phyloP scores from a whole-genome alignment of 2,888 invertebrate species.

The Drosophila suboccidentalis region DNA sequence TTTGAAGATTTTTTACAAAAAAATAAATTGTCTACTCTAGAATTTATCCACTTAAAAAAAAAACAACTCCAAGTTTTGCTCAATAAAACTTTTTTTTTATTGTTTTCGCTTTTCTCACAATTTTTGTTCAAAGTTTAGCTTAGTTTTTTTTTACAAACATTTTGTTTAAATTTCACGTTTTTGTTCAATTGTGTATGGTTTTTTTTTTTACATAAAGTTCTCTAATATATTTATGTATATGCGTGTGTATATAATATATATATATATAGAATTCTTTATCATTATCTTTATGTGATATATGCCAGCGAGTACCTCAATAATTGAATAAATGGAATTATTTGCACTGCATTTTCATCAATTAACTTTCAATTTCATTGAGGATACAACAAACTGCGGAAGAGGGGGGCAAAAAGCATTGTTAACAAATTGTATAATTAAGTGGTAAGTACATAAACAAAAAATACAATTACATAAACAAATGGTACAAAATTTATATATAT shows the following conservation, averaged over 20 bases:
- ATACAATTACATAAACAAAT: constrained; percentile 16
- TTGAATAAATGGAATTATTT: constrained; percentile 77
- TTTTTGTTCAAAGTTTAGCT: constrained; percentile 55
- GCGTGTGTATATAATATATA: constrained; percentile 50
- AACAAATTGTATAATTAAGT: constrained; percentile 35
- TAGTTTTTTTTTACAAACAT: constrained; percentile 58
- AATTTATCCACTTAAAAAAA: not conserved
- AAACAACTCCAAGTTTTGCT: constrained; percentile 46
- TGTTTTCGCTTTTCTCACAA: constrained; percentile 66
- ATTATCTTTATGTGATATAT: constrained; percentile 44
- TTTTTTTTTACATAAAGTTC: constrained; percentile 64
- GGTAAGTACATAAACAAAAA: constrained; percentile 47
- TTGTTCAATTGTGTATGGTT: constrained; percentile 39
- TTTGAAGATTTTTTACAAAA: too few relatives aligned
- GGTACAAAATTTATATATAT: constrained; percentile 19
- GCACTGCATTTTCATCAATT: constrained; percentile 63
- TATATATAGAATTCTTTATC: constrained; percentile 46
- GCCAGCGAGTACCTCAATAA: constrained; percentile 65
- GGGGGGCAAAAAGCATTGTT: constrained; percentile 11
- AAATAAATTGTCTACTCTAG: too few relatives aligned
- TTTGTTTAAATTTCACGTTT: constrained; percentile 46
- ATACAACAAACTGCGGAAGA: constrained; percentile 2
- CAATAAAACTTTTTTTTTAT: constrained; percentile 71
- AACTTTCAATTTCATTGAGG: constrained; percentile 24
- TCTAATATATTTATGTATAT: constrained; percentile 65